phyloP scores from a whole-genome alignment of 2,888 invertebrate species.

The Morpho deidamia region DNA sequence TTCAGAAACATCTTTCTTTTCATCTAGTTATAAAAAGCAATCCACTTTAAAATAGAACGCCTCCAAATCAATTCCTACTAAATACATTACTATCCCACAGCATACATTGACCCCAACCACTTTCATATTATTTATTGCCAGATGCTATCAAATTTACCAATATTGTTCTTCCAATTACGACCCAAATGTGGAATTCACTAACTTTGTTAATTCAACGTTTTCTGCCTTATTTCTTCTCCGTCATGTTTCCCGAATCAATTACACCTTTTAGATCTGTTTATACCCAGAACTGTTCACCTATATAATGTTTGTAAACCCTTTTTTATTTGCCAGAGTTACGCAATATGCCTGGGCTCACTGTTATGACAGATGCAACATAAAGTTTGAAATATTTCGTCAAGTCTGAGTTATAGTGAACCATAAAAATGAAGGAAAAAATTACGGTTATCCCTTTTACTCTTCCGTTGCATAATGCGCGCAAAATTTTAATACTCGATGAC shows the following conservation, averaged over 20 bases:
- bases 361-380: slow-evolving; percentile 63
- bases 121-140: slow-evolving; percentile 14
- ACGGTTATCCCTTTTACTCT: slow-evolving; percentile 26
- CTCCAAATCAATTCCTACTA: no score
- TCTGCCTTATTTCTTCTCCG: slow-evolving; percentile 28
- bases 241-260: slow-evolving; percentile 57
- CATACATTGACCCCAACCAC: slow-evolving; percentile 25
- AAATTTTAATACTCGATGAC: slow-evolving; percentile 12
- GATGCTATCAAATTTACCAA: slow-evolving; percentile 24
- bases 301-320: slow-evolving; percentile 23
- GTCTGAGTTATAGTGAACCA: slow-evolving; percentile 49
- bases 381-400: slow-evolving; percentile 38
- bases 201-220: slow-evolving; percentile 44
- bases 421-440: slow-evolving; percentile 39
- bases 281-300: slow-evolving; percentile 43
- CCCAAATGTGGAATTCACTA: slow-evolving; percentile 33
- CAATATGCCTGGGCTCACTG: slow-evolving; percentile 39
- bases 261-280: slow-evolving; percentile 51
- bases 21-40: no score
- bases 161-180: slow-evolving; percentile 35
- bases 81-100: slow-evolving; percentile 9
- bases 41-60: no score
- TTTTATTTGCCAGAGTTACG: slow-evolving; percentile 38
- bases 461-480: slow-evolving; percentile 15
- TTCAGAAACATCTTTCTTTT: no score